These are phyloP conservation scores for Telmatochromis sp. DNA, from an alignment of 2,113 vertebrate genomes.

Conservation along the genomic window DNA sequence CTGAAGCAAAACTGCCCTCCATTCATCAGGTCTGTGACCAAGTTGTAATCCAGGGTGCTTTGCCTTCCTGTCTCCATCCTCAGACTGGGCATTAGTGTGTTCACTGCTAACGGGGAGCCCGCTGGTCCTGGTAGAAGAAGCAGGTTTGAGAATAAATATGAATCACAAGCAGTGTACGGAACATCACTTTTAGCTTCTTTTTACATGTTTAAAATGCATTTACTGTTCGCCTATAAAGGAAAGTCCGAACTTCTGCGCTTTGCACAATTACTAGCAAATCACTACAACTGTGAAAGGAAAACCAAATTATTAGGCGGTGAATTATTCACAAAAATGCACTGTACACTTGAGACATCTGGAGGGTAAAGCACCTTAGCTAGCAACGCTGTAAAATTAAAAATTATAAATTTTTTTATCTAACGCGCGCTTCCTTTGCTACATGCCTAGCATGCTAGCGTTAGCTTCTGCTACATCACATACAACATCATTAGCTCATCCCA, in stretches of 20 bases:
- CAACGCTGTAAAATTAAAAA: neutral
- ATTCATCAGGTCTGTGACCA: neutral
- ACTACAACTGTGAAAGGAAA: neutral
- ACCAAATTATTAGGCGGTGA: neutral
- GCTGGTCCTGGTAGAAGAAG: neutral
- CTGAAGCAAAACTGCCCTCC: conserved; percentile 51
- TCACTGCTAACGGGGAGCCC: neutral
- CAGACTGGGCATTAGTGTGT: neutral
- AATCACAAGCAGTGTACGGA: neutral
- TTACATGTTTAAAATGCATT: neutral
- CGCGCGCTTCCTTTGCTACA: neutral
- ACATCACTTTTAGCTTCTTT: neutral
- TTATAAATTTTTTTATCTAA: neutral
- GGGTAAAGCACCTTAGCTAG: accelerated
- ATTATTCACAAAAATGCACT: neutral
- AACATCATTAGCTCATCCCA: neutral
- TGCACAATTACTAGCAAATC: neutral
- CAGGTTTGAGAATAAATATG: neutral
- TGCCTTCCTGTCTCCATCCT: conserved; percentile 20
- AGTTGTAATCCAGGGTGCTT: neutral
- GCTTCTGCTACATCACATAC: neutral
- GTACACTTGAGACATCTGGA: neutral
- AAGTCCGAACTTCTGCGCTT: neutral
- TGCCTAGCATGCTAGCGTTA: conserved; percentile 13
- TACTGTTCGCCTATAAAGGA: neutral